Evolutionary conservation across 2,113 vertebrate genomes (phyloP).

Genomic region (Ciconia boyciana): DNA sequence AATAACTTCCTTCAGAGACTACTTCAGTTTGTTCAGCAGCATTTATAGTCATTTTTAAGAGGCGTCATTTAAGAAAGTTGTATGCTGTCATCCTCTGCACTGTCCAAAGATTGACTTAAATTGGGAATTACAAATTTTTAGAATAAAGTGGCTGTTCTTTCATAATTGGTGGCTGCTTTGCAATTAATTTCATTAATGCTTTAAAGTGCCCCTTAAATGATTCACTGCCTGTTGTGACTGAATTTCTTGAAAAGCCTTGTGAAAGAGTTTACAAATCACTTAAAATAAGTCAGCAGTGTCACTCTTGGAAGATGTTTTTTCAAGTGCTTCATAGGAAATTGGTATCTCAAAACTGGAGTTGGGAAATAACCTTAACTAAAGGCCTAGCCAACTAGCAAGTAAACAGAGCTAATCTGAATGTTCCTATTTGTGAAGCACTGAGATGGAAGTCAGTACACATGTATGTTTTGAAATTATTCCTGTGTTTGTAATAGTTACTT

Average conservation of each 20-base stretch:
- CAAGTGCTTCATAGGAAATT: neutral
- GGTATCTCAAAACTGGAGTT: neutral
- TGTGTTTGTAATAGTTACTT: slow-evolving; percentile 27
- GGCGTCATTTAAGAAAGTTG: neutral
- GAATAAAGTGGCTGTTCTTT: neutral
- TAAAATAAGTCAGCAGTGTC: neutral
- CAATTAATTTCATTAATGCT: neutral
- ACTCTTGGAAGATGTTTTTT: neutral
- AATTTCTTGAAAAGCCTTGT: slow-evolving; percentile 27
- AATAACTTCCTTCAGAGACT: neutral
- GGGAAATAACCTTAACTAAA: slow-evolving; percentile 26
- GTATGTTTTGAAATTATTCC: slow-evolving; percentile 16
- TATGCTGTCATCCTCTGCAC: neutral
- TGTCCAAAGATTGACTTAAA: neutral
- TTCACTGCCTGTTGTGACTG: slow-evolving; percentile 23
- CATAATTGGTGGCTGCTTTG: neutral
- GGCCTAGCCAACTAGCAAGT: neutral
- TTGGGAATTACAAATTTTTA: neutral
- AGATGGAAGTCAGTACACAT: slow-evolving; percentile 17
- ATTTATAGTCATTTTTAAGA: neutral
- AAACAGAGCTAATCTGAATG: neutral
- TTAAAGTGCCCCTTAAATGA: neutral
- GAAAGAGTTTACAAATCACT: slow-evolving; percentile 35
- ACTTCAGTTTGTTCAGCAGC: neutral
- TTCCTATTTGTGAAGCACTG: slow-evolving; percentile 19